Conservation (phyloP, 1,140 invertebrate genomes). For the Ips nitidus region DNA sequence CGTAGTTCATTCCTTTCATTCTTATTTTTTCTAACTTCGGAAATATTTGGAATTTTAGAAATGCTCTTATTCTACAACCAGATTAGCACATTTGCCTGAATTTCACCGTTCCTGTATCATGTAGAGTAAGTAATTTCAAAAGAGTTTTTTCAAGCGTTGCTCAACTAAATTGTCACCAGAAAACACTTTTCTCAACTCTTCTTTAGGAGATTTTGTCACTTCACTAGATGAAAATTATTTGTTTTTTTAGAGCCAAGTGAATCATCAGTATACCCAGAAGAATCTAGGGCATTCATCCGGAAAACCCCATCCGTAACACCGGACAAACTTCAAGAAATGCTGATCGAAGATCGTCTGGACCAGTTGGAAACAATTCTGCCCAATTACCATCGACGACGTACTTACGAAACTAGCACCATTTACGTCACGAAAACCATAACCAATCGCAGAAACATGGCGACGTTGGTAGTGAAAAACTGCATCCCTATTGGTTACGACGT, state of each 20-base stretch:
- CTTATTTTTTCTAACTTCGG: too few species aligned
- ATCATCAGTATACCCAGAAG: slow-evolving; percentile 9
- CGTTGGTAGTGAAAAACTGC: slow-evolving; percentile 49
- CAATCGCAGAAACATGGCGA: slow-evolving; percentile 44
- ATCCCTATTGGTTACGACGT: slow-evolving; percentile 44
- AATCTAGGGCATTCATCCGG: slow-evolving; percentile 11
- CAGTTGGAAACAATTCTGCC: slow-evolving; percentile 49
- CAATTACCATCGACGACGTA: slow-evolving; percentile 45
- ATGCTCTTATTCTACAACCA: too few species aligned
- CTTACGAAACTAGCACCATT: slow-evolving; percentile 48
- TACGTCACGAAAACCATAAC: slow-evolving; percentile 47
- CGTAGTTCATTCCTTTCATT: too few species aligned
- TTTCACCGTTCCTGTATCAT: not conserved
- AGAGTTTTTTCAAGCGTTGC: not conserved
- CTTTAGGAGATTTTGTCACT: not conserved
- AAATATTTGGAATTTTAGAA: too few species aligned
- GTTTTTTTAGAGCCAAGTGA: slow-evolving; percentile 23
- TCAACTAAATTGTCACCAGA: too few species aligned
- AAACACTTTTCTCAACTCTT: not conserved
- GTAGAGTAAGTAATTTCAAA: not conserved
- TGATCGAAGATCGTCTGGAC: slow-evolving; percentile 49
- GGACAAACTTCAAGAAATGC: slow-evolving; percentile 41
- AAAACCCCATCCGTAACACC: slow-evolving; percentile 40
- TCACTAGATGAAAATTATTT: not conserved
- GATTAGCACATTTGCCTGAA: not conserved